These are phyloP conservation scores for Sialis lutaria DNA, from an alignment of 2,888 invertebrate species.

Conservation along the genomic window DNA sequence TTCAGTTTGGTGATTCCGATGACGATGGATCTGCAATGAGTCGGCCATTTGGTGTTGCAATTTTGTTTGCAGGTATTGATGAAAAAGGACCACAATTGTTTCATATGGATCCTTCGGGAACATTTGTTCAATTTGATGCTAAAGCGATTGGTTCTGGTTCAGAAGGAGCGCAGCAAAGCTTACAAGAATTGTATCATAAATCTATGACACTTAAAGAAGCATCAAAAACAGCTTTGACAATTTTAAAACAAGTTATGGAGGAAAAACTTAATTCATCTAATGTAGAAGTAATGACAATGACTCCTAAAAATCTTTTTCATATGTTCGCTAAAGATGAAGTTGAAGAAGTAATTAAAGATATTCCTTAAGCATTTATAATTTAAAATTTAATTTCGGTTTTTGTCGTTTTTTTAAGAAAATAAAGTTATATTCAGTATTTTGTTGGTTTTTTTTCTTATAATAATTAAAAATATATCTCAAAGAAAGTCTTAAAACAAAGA, in stretches of 20 bases:
- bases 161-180: slow-evolving; percentile 95
- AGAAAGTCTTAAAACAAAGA: too few relatives aligned
- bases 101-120: slow-evolving; percentile 99
- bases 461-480: too few relatives aligned
- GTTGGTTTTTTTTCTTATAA: too few relatives aligned
- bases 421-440: too few relatives aligned
- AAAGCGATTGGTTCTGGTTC: slow-evolving; percentile 99
- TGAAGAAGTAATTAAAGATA: slow-evolving; percentile 69
- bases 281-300: slow-evolving; percentile 94
- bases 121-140: slow-evolving; percentile 94
- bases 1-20: slow-evolving; percentile 97
- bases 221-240: slow-evolving; percentile 75
- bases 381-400: too few relatives aligned
- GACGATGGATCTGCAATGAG: slow-evolving; percentile 91
- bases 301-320: slow-evolving; percentile 64
- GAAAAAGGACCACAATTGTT: slow-evolving; percentile 86
- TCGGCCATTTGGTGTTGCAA: slow-evolving; percentile 96
- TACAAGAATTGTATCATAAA: slow-evolving; percentile 54
- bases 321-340: slow-evolving; percentile 84
- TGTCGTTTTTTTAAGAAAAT: too few relatives aligned
- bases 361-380: slow-evolving; percentile 31
- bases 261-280: slow-evolving; percentile 94
- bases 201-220: slow-evolving; percentile 91
- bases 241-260: slow-evolving; percentile 99
- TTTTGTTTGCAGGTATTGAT: slow-evolving; percentile 91